Conservation (phyloP, 2,888 invertebrate genomes). For the Campoplex nolae region DNA sequence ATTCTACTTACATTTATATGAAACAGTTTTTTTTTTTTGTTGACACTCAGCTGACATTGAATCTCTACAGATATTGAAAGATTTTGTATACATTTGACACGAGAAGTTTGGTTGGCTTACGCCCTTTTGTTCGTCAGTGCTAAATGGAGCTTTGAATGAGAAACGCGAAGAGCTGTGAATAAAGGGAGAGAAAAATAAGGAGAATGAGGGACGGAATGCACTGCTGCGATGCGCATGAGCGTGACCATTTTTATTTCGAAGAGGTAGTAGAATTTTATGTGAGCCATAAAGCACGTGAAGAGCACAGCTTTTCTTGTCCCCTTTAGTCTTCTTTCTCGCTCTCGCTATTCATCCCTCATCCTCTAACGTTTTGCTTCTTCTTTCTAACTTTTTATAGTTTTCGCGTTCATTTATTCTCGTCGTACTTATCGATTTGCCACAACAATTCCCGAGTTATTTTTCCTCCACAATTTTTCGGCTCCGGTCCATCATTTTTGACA, state of each 20-base stretch:
- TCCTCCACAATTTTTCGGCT: background rate
- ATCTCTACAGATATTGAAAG: background rate
- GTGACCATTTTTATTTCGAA: conserved; percentile 58
- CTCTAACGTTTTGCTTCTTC: background rate
- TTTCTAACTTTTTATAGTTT: conserved; percentile 5
- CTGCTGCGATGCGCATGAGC: conserved; percentile 41
- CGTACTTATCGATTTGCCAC: conserved; percentile 42
- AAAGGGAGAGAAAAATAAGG: conserved; percentile 21
- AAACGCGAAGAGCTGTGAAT: conserved; percentile 15
- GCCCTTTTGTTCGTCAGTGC: background rate
- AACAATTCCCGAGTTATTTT: background rate
- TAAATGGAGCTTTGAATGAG: conserved; percentile 41
- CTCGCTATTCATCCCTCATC: conserved; percentile 1
- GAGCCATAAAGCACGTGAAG: conserved; percentile 57
- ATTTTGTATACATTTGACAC: background rate
- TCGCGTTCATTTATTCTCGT: conserved; percentile 45
- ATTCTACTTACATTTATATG: conserved; percentile 50
- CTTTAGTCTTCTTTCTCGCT: conserved; percentile 46
- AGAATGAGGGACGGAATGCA: background rate
- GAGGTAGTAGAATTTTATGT: conserved; percentile 64
- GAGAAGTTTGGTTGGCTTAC: background rate
- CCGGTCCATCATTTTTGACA: background rate
- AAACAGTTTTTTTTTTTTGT: conserved; percentile 20
- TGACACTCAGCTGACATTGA: conserved; percentile 10
- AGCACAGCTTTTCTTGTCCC: conserved; percentile 59